These are phyloP conservation scores for Alviniconcha marisindica DNA, from an alignment of 1,140 invertebrate genomes.

Conservation along the genomic window DNA sequence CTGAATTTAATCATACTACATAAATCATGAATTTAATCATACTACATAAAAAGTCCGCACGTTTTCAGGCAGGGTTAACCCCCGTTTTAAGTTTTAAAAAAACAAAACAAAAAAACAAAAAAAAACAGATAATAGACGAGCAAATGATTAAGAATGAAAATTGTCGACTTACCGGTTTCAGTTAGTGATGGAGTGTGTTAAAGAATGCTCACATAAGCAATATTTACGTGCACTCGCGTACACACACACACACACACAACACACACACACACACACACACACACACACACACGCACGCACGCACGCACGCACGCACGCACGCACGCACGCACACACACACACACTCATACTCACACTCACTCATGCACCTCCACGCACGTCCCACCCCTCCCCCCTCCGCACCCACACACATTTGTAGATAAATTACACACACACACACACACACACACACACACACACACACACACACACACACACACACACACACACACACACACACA, in stretches of 20 bases:
- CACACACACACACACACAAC: conserved; percentile 23
- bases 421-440: not conserved
- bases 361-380: not conserved
- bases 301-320: conserved; percentile 1
- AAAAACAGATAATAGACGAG: too few relatives aligned
- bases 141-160: too few relatives aligned
- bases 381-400: not conserved
- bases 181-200: too few relatives aligned
- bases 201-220: too few relatives aligned
- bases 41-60: too few relatives aligned
- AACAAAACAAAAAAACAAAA: too few relatives aligned
- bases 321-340: not conserved
- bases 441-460: not conserved
- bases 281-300: conserved; percentile 23
- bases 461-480: not conserved
- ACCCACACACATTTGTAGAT: not conserved
- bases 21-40: too few relatives aligned
- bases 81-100: too few relatives aligned
- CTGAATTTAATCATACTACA: too few relatives aligned
- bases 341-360: not conserved
- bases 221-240: not conserved
- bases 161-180: too few relatives aligned
- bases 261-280: conserved; percentile 24
- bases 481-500: not conserved
- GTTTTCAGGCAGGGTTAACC: too few relatives aligned